Percentiles rank a stretch among this genome's conserved stretches.
Conservation (phyloP, 1,140 invertebrate species). For the Potamilus streckersoni region DNA sequence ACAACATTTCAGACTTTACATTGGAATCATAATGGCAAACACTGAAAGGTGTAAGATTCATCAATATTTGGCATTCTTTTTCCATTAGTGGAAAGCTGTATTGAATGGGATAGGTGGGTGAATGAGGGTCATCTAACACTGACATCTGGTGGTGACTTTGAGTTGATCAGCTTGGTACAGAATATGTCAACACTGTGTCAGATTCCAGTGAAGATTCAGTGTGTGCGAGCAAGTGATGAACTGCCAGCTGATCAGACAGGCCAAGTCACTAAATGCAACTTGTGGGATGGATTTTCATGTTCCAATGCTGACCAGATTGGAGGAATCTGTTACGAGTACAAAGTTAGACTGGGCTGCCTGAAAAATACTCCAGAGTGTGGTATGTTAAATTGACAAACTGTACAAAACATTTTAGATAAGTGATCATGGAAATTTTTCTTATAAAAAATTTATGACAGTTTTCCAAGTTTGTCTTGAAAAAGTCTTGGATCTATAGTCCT, state of each 20-base stretch:
- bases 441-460: no score
- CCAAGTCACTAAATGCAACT: slow-evolving; percentile 79
- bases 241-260: slow-evolving; percentile 29
- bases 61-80: no score
- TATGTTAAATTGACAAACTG: slow-evolving; percentile 22
- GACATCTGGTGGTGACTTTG: slow-evolving; percentile 33
- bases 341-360: slow-evolving; percentile 58
- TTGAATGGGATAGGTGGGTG: slow-evolving; percentile 47
- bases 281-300: slow-evolving; percentile 80
- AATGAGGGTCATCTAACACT: slow-evolving; percentile 37
- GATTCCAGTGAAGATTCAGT: slow-evolving; percentile 52
- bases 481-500: no score
- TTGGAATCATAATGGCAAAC: no score
- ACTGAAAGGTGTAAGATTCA: no score
- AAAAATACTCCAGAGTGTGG: slow-evolving; percentile 41
- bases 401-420: no score
- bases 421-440: no score
- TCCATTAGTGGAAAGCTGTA: slow-evolving; percentile 31
- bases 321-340: slow-evolving; percentile 56
- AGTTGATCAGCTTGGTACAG: slow-evolving; percentile 30
- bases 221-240: slow-evolving; percentile 41
- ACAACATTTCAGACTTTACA: no score
- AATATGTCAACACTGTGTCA: slow-evolving; percentile 29
- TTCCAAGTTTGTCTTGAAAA: no score
- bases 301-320: slow-evolving; percentile 44